phyloP scores from a whole-genome alignment of 2,888 invertebrate genomes.

The Dryadula phaetusa region DNA sequence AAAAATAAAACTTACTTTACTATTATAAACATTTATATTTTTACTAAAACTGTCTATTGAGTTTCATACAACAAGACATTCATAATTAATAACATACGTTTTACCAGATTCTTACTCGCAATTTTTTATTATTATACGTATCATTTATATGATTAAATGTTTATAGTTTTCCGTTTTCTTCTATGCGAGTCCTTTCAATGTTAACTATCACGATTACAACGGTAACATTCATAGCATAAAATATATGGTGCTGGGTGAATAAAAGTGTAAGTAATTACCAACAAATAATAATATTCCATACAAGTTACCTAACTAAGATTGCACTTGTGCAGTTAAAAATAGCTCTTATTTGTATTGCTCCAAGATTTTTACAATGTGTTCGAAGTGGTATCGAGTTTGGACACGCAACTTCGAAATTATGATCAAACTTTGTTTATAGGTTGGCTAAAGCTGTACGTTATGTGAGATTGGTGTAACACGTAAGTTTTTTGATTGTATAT shows the following conservation, averaged over 20 bases:
- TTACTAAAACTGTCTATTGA: too few relatives aligned
- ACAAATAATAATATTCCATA: slow-evolving; percentile 47
- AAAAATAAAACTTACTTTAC: too few relatives aligned
- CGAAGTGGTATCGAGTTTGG: neutral
- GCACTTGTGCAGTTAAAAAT: slow-evolving; percentile 1
- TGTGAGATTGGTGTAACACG: slow-evolving; percentile 12
- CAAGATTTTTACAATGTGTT: slow-evolving; percentile 14
- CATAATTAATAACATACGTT: too few relatives aligned
- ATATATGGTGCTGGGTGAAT: slow-evolving; percentile 24
- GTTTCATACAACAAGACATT: too few relatives aligned
- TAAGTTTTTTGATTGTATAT: neutral
- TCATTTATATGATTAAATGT: too few relatives aligned
- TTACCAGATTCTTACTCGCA: too few relatives aligned
- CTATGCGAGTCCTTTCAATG: too few relatives aligned
- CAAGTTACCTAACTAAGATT: slow-evolving; percentile 50
- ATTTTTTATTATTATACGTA: too few relatives aligned
- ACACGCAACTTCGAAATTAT: slow-evolving; percentile 49
- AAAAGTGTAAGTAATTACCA: slow-evolving; percentile 39
- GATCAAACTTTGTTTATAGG: slow-evolving; percentile 57
- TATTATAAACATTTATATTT: too few relatives aligned
- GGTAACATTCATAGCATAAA: neutral
- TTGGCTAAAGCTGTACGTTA: slow-evolving; percentile 38
- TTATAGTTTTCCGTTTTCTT: too few relatives aligned
- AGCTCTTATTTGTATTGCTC: slow-evolving; percentile 7
- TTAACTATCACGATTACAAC: too few relatives aligned